Base-by-base conservation (phyloP, 2,888 invertebrate species). In the Ormyrus rosae region DNA sequence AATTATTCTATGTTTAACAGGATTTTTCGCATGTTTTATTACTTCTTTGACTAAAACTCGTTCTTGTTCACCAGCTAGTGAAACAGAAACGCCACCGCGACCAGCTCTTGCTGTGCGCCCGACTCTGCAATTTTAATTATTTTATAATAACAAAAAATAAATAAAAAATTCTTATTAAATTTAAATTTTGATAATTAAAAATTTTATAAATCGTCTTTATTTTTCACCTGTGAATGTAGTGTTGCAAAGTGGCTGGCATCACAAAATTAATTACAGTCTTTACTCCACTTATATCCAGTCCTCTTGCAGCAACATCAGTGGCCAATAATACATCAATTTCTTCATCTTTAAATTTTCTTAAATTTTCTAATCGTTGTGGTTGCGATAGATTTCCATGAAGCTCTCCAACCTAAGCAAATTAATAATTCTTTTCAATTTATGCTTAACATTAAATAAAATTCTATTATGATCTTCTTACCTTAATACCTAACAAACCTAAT, bases 41-140 rank as follows among this genome's bases (percentile, higher is more conserved):
- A 99, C 96, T 73, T 96, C 96, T 91, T 98, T 98, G 34, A 99
- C 96, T 6, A 99, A 93, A 86, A 94, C 94, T 2, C 99, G 93
- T 91, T 99, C 99, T 79, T 94, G 94, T 91, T 99, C 99, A 0
- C 98, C 98, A 69, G 98, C 98, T 71, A 99, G 92, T 0, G 98
- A 98, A 6, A 99, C 97, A 0, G 99, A 97, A 80, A 97, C 95
- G 46, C 99, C 99, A 11, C 95, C 96, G 73, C 96, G 94, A 0
- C 99, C 99, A 8, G 99, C 99, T 87, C 99, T 93, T 0, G 99
- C 99, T 1, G 99, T 99, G 86, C 99, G 93, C 56, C 99, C 99
- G 8, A 99, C 97, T 91, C 95, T 89, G 64, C 50, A 78, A 34
- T 55, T 48, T 19, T 51, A 53, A 61, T 7, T 0, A 48, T 6